Conservation (phyloP, 1,140 invertebrate genomes). For the Hesperophylax magnus region DNA sequence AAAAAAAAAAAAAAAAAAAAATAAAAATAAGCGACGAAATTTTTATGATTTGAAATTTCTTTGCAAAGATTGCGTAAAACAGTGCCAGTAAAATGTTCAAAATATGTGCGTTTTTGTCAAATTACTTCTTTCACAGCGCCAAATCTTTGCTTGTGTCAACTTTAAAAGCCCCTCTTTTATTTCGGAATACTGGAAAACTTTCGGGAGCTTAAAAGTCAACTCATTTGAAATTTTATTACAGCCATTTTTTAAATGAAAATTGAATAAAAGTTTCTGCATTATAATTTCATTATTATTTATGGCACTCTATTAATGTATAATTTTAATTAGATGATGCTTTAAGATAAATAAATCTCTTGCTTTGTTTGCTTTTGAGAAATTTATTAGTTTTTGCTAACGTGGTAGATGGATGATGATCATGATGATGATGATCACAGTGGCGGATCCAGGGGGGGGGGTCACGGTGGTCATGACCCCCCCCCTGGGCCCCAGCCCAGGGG, state of each 20-base stretch:
- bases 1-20: too few species aligned
- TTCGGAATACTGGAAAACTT: conserved; percentile 12
- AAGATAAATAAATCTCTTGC: too few species aligned
- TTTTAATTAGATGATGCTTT: too few species aligned
- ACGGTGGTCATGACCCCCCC: too few species aligned
- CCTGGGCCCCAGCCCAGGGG: too few species aligned
- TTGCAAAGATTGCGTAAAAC: neutral
- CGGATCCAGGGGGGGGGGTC: too few species aligned
- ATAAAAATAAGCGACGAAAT: too few species aligned
- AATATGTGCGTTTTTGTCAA: conserved; percentile 16
- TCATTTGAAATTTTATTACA: conserved; percentile 40
- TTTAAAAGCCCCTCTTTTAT: conserved; percentile 2
- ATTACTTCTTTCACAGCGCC: conserved; percentile 11
- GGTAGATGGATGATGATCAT: too few species aligned
- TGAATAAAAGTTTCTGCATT: conserved; percentile 20
- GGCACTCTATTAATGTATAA: too few species aligned
- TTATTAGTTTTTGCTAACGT: too few species aligned
- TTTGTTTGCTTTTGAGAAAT: too few species aligned
- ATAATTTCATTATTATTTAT: neutral
- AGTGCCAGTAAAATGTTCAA: neutral
- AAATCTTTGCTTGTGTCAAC: conserved; percentile 22
- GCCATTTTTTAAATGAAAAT: conserved; percentile 37
- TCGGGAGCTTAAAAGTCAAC: conserved; percentile 18
- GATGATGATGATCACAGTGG: too few species aligned
- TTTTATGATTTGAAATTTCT: neutral